Base-by-base conservation (phyloP, 2,888 invertebrate genomes). In the Pristionchus fissidentatus region DNA sequence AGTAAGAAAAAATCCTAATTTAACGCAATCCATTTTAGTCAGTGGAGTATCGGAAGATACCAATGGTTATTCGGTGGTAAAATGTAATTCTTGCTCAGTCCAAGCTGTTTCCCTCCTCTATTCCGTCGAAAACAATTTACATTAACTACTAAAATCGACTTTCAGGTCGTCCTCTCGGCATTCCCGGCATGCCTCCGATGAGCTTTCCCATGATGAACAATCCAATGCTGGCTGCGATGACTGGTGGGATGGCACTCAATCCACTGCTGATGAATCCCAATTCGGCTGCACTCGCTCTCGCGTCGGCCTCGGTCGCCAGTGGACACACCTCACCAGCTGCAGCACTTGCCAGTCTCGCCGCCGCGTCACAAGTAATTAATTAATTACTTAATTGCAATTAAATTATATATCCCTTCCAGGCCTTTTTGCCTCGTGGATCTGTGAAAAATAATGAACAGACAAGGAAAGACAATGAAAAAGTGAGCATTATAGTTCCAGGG, bases 161-260 rank as follows among this genome's bases (percentile, higher is more conserved):
- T 41, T 35, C 75, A 77, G 75, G 75, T 49, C 62, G 80, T 62
- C 43, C 62, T 3, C 10, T 84, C 15, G 70, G 70, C 3, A 32
- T 70, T 43, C 70, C 70, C n/a, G 87, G 87, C n/a, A 80, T 89
- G 83, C 87, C 88, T 60, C 26, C 35, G 15, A 83, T 83, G 70
- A 84, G 83, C 73, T 87, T 87, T 83, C 85, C 87, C 46, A 85
- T 83, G 85, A 86, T 87, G 83, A 83, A 85, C 29, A 88, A 88
- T 62, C 88, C 88, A 57, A 55, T 88, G 29, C 78, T 89, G 8
- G 88, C 73, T 5, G 80, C 88, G 3, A 89, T 89, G 89, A 86
- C 87, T 35, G 86, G 86, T 55, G 86, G 86, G 66, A 87, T 87
- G 87, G 89, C 87, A 70, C 84, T 89, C 75, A 89, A 89, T 41